Evolutionary conservation across 2,888 invertebrate genomes (phyloP), one percentile per base, ranked within the genome.

Genomic region (Drosophila nr. perissopoda): DNA sequence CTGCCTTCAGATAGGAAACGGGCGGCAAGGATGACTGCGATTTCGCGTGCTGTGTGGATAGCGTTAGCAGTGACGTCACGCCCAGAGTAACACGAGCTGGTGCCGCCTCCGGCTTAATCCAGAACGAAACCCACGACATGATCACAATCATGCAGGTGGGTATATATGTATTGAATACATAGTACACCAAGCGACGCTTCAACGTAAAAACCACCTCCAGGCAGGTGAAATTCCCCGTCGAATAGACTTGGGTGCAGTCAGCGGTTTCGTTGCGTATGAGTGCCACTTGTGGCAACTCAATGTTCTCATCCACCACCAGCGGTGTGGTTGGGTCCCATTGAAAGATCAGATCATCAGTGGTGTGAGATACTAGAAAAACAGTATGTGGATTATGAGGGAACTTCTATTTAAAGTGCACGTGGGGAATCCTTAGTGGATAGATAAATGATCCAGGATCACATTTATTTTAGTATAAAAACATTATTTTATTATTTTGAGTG

Each of bases 71-170:
- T 36, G 98, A 98, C 70, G 98, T 98, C 69, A 98, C 98, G 25
- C 98, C 98, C 0, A 98, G 94, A 0, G 98, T 98, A 33, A 98
- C 98, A 7, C 98, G 94, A 27, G 98, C 98, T 0, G 98, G 98
- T 6, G 98, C 98, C 0, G 98, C 98, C 93, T 98, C 98, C 0
- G 98, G 98, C 92, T 98, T 98, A 87, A 98, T 98, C 98, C 98
- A 98, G 94, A 98, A 98, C 0, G 98, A 98, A 6, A 98, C 97
- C 98, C 98, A 98, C 95, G 98, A 98, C 97, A 98, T 98, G 66
- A 98, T 98, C 75, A 98, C 98, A 88, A 98, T 98, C 90, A 98
- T 95, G 92, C 98, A 98, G 21, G 98, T 98, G 5, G 98, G 98
- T 89, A 98, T 97, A 92, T 98, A 98, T 0, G 98, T 98, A 93